These are phyloP conservation scores for Amblyteles armatorius DNA, from an alignment of 2,888 invertebrate species.

Conservation along the genomic window DNA sequence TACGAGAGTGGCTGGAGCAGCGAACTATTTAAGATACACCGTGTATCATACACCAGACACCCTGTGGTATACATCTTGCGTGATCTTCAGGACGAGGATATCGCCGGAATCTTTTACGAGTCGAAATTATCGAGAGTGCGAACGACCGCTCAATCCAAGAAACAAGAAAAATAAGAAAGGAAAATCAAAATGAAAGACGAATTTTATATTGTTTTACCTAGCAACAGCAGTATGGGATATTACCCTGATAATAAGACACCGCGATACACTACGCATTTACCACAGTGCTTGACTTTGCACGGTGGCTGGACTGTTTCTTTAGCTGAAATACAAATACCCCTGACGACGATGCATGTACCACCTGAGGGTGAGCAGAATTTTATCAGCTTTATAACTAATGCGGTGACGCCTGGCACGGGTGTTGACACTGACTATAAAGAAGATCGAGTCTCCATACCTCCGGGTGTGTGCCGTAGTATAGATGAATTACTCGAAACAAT, in stretches of 20 bases:
- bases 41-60: too few relatives aligned
- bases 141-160: not conserved
- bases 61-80: too few relatives aligned
- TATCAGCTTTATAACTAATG: too few relatives aligned
- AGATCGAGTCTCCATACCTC: too few relatives aligned
- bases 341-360: too few relatives aligned
- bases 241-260: slow-evolving; percentile 47
- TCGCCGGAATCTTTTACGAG: slow-evolving; percentile 25
- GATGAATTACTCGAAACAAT: too few relatives aligned
- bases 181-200: slow-evolving; percentile 16
- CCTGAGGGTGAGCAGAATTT: too few relatives aligned
- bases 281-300: slow-evolving; percentile 30
- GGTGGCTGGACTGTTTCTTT: slow-evolving; percentile 37
- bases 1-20: too few relatives aligned
- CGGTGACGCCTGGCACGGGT: too few relatives aligned
- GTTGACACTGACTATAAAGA: too few relatives aligned
- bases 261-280: slow-evolving; percentile 38
- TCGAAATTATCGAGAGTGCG: slow-evolving; percentile 33
- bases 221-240: slow-evolving; percentile 43
- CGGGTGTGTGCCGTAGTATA: too few relatives aligned
- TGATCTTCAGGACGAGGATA: not conserved
- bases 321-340: not conserved
- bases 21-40: too few relatives aligned
- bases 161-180: not conserved
- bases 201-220: slow-evolving; percentile 34